These are phyloP conservation scores for Erethizon dorsatum DNA, from an alignment of 2,797 vertebrate genomes.

Conservation along the genomic window DNA sequence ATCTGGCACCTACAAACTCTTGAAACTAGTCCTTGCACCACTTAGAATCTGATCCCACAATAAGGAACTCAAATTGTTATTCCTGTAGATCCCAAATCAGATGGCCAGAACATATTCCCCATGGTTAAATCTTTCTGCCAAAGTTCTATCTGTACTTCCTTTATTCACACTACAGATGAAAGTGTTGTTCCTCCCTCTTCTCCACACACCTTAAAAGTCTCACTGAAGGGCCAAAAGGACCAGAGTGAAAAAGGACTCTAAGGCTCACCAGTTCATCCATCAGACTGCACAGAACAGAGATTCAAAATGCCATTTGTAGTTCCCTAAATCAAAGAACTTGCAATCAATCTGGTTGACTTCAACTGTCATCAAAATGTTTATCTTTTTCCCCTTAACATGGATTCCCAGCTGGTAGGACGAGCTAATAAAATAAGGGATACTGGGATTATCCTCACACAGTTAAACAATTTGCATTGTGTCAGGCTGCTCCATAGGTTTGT, in stretches of 20 bases:
- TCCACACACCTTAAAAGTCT: neutral
- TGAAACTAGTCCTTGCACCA: neutral
- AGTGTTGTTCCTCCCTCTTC: neutral
- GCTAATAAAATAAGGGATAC: conserved; percentile 52
- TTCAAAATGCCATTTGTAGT: neutral
- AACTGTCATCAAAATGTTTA: conserved; percentile 26
- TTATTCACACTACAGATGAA: neutral
- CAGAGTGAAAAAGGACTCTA: neutral
- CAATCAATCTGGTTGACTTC: neutral
- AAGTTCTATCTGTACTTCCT: neutral
- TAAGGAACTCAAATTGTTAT: neutral
- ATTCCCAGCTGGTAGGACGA: neutral
- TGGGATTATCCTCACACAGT: neutral
- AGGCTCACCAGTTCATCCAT: neutral
- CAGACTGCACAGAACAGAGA: neutral
- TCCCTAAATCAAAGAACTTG: neutral
- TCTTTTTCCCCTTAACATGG: neutral
- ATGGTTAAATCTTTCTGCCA: neutral
- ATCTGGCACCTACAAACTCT: neutral
- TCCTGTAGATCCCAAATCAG: neutral
- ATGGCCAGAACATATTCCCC: neutral
- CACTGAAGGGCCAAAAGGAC: neutral
- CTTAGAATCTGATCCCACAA: neutral
- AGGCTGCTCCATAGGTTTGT: neutral
- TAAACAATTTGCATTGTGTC: conserved; percentile 51